phyloP scores from a whole-genome alignment of 2,888 invertebrate species.

The Hipparchia semele region DNA sequence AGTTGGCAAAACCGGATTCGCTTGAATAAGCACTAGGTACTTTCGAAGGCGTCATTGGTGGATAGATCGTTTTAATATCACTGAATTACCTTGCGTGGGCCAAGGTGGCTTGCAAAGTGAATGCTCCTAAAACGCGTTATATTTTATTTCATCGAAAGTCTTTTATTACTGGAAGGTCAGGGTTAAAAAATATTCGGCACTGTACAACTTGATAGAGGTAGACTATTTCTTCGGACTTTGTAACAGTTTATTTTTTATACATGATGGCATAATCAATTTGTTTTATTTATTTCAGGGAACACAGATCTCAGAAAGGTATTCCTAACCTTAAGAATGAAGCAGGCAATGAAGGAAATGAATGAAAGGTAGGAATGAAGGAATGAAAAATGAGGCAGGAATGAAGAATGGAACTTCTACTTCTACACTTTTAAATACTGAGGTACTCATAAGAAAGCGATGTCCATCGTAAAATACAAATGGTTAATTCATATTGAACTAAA shows the following conservation, averaged over 20 bases:
- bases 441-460: not conserved
- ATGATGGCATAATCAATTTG: too few relatives aligned
- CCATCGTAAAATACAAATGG: not conserved
- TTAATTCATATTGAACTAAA: not conserved
- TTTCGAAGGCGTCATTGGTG: conserved; percentile 74
- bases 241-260: not conserved
- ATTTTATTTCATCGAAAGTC: conserved; percentile 36
- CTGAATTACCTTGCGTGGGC: conserved; percentile 79
- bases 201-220: not conserved
- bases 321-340: too few relatives aligned
- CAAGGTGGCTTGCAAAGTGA: conserved; percentile 75
- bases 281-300: not conserved
- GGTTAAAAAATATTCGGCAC: conserved; percentile 14
- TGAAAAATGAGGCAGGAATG: too few relatives aligned
- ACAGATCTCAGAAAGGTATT: too few relatives aligned
- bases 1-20: conserved; percentile 54
- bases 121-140: conserved; percentile 58
- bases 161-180: conserved; percentile 32
- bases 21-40: conserved; percentile 64
- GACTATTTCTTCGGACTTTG: conserved; percentile 7
- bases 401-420: too few relatives aligned
- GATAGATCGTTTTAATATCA: conserved; percentile 72
- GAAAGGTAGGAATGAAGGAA: too few relatives aligned
- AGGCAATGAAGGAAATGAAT: too few relatives aligned
- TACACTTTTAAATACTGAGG: too few relatives aligned